Evolutionary conservation across 2,797 vertebrate genomes (phyloP).

Genomic region (Chelonia mydas): DNA sequence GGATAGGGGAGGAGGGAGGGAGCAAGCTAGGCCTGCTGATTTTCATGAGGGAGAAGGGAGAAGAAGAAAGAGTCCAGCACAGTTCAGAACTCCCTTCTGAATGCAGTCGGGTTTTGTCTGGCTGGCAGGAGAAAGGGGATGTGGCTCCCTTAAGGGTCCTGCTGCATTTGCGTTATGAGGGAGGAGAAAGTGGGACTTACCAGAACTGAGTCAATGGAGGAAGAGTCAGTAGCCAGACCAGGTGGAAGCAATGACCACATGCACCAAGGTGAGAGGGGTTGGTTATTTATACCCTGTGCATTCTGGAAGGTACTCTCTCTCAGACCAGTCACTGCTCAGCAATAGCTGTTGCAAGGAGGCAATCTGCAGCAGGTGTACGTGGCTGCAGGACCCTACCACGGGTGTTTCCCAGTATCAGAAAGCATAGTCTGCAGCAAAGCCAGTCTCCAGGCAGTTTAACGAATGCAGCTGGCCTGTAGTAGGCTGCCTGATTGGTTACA

Average conservation of each 20-base stretch:
- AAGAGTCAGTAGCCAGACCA: neutral
- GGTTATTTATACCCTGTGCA: no score
- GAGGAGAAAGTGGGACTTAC: neutral
- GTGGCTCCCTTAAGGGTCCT: neutral
- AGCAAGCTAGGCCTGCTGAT: neutral
- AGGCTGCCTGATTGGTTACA: no score
- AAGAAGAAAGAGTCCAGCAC: neutral
- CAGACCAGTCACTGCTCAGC: neutral
- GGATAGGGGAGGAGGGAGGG: neutral
- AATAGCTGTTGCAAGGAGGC: neutral
- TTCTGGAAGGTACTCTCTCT: neutral
- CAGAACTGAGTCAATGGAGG: neutral
- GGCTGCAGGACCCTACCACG: neutral
- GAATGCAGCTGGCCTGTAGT: no score
- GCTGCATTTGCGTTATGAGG: neutral
- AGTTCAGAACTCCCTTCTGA: neutral
- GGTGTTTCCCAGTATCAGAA: neutral
- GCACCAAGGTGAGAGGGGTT: neutral
- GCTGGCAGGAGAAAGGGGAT: neutral
- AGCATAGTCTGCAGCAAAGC: neutral
- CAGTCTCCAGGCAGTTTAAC: no score
- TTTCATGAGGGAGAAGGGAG: neutral
- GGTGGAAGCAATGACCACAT: neutral
- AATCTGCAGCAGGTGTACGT: neutral
- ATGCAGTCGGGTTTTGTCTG: no score